Percentiles rank a stretch among this genome's conserved stretches.
phyloP scores from a whole-genome alignment of 2,888 invertebrate genomes.

The Pelosia muscerda region DNA sequence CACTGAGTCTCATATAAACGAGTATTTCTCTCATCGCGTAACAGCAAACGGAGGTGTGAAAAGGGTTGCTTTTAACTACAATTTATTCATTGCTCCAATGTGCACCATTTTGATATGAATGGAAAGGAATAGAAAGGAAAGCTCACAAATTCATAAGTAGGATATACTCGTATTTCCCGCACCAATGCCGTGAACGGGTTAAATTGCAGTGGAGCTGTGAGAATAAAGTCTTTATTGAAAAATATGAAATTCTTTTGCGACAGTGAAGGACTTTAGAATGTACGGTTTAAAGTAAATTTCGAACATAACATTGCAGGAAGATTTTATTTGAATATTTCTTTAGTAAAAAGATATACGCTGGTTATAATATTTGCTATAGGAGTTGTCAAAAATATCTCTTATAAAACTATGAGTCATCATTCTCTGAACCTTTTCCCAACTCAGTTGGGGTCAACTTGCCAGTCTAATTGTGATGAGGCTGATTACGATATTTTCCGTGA shows the following conservation, averaged over 20 bases:
- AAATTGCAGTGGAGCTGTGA: conserved; percentile 22
- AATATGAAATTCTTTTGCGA: conserved; percentile 17
- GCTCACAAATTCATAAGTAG: conserved; percentile 37
- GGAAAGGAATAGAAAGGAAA: conserved; percentile 37
- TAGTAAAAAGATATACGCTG: neutral
- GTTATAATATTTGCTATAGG: neutral
- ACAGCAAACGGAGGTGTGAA: neutral
- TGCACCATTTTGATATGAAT: conserved; percentile 31
- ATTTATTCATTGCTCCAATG: conserved; percentile 30
- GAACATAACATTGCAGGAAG: neutral
- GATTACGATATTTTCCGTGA: too few species aligned
- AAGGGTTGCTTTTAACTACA: neutral
- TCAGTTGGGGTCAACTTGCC: too few species aligned
- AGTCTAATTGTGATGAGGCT: too few species aligned
- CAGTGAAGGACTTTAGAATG: conserved; percentile 28
- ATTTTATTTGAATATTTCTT: neutral
- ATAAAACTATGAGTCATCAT: too few species aligned
- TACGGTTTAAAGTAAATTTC: conserved; percentile 2
- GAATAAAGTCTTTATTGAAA: conserved; percentile 20
- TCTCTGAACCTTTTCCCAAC: too few species aligned
- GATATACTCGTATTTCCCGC: conserved; percentile 22
- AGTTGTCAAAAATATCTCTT: neutral
- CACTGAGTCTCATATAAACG: neutral
- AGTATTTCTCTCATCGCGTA: neutral
- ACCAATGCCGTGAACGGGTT: conserved; percentile 23